Percentiles rank a stretch among this genome's conserved stretches.
These are phyloP conservation scores for Heliconius nattereri DNA, from an alignment of 1,140 invertebrate genomes.

Conservation along the genomic window DNA sequence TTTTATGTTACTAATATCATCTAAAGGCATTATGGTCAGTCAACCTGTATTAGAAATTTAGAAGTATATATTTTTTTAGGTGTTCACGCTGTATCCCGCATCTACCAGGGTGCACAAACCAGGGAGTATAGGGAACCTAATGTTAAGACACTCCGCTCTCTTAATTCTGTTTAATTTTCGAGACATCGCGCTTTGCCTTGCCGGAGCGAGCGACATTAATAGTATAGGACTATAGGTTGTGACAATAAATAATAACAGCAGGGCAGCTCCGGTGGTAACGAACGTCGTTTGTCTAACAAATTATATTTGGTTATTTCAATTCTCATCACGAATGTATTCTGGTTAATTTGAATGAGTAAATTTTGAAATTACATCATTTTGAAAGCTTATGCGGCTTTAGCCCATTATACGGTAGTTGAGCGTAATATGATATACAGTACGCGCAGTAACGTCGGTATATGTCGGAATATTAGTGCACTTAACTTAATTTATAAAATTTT, in stretches of 20 bases:
- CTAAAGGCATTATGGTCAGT: too few relatives aligned
- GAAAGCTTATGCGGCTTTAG: conserved; percentile 34
- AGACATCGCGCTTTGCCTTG: too few relatives aligned
- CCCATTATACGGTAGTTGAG: conserved; percentile 30
- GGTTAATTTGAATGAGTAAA: conserved; percentile 38
- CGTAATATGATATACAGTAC: conserved; percentile 17
- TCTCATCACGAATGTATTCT: conserved; percentile 30
- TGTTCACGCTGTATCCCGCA: too few relatives aligned
- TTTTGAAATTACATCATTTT: conserved; percentile 33
- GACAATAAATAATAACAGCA: not conserved
- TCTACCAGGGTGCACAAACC: too few relatives aligned
- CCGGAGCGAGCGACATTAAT: too few relatives aligned
- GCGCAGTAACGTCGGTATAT: not conserved
- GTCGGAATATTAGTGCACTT: not conserved
- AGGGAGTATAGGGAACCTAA: too few relatives aligned
- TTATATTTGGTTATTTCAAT: conserved; percentile 30
- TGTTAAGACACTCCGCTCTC: too few relatives aligned
- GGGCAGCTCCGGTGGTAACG: not conserved
- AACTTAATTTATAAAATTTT: not conserved
- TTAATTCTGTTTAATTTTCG: too few relatives aligned
- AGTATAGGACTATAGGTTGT: too few relatives aligned
- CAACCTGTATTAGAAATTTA: too few relatives aligned
- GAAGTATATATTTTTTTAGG: too few relatives aligned
- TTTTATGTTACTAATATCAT: too few relatives aligned
- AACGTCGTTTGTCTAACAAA: conserved; percentile 10